Conservation (phyloP, 1,140 invertebrate genomes). For the Solenopsis invicta region DNA sequence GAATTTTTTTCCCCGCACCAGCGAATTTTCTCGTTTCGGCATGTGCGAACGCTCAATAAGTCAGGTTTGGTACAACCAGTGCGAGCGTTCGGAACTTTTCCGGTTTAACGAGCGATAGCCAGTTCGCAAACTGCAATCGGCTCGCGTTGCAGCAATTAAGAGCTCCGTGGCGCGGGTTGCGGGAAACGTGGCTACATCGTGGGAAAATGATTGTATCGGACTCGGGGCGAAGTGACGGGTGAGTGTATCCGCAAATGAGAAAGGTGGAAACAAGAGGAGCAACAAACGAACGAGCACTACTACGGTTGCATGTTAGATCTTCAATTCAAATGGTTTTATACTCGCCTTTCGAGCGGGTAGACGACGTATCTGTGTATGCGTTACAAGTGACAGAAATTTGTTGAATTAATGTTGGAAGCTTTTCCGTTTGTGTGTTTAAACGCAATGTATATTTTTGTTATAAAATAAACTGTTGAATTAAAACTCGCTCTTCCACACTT, state of each 20-base stretch:
- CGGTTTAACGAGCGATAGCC: constrained; percentile 73
- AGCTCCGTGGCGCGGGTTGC: constrained; percentile 51
- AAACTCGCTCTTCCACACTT: background rate
- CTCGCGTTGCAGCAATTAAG: constrained; percentile 71
- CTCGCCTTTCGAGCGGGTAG: constrained; percentile 85
- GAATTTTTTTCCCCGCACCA: constrained; percentile 1
- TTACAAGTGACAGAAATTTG: constrained; percentile 82
- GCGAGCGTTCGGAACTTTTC: constrained; percentile 66
- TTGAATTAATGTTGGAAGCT: constrained; percentile 80
- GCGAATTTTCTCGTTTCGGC: constrained; percentile 22
- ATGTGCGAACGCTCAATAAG: constrained; percentile 50
- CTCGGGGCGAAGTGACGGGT: constrained; percentile 34
- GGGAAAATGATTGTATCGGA: constrained; percentile 50
- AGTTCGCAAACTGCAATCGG: constrained; percentile 70
- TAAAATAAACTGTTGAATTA: background rate
- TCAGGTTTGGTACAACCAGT: constrained; percentile 42
- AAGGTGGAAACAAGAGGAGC: background rate
- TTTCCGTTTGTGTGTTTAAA: background rate
- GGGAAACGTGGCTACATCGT: constrained; percentile 62
- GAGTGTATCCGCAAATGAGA: constrained; percentile 52
- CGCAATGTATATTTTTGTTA: background rate
- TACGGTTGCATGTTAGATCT: constrained; percentile 60
- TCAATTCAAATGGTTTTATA: constrained; percentile 78
- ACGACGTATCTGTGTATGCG: constrained; percentile 85
- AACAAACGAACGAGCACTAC: constrained; percentile 39